Evolutionary conservation across 1,140 invertebrate species (phyloP).

Genomic region (Acromyrmex echinatior): DNA sequence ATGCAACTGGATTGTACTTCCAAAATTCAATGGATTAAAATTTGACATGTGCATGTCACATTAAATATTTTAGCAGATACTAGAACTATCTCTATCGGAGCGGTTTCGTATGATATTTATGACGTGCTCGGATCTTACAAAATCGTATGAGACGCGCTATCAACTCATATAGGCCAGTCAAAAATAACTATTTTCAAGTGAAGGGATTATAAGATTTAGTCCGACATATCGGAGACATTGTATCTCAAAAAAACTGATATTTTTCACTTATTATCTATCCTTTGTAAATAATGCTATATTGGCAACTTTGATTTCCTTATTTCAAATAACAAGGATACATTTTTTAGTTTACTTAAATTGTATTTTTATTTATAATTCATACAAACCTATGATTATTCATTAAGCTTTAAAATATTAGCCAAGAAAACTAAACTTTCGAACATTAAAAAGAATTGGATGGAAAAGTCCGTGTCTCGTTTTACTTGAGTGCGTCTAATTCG

Average conservation of each 20-base stretch:
- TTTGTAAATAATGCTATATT: background rate
- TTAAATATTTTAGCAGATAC: conserved; percentile 40
- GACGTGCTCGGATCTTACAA: conserved; percentile 40
- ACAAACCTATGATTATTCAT: background rate
- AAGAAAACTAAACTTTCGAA: background rate
- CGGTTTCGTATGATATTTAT: conserved; percentile 47
- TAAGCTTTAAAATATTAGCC: background rate
- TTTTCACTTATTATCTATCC: background rate
- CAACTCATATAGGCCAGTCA: conserved; percentile 33
- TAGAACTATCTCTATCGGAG: conserved; percentile 30
- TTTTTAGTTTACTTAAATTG: background rate
- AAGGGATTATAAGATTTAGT: conserved; percentile 26
- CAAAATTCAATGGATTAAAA: conserved; percentile 45
- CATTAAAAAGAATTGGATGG: background rate
- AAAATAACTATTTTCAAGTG: conserved; percentile 36
- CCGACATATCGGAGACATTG: background rate
- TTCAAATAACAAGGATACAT: background rate
- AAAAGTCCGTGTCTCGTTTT: background rate
- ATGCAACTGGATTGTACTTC: conserved; percentile 24
- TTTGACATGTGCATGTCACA: conserved; percentile 37
- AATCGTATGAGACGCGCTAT: conserved; percentile 19
- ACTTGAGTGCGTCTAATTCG: conserved; percentile 6
- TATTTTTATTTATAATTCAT: background rate
- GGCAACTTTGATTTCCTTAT: background rate
- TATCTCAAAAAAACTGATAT: background rate